Percentiles rank a stretch among this genome's conserved stretches.
Evolutionary conservation across 2,797 vertebrate genomes (phyloP).

Genomic region (Anguilla megastoma): DNA sequence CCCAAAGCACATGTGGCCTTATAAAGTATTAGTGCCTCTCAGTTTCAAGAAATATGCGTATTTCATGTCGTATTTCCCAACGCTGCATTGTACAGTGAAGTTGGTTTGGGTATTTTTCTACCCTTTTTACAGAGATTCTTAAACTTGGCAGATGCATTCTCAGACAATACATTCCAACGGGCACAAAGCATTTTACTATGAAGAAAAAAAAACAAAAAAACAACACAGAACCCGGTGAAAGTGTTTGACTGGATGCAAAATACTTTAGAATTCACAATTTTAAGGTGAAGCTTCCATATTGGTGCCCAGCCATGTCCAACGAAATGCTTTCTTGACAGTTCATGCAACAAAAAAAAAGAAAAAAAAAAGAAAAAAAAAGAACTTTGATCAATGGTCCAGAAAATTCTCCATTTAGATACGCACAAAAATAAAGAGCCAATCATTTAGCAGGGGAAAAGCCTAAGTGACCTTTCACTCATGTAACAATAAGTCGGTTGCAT

Average conservation of each 20-base stretch:
- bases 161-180: neutral
- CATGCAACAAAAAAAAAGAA: too few relatives aligned
- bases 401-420: neutral
- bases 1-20: conserved; percentile 36
- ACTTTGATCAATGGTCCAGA: neutral
- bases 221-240: neutral
- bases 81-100: neutral
- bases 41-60: neutral
- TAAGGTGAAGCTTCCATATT: neutral
- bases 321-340: neutral
- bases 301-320: neutral
- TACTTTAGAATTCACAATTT: neutral
- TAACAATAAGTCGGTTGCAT: neutral
- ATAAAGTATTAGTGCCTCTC: conserved; percentile 31
- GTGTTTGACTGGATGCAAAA: neutral
- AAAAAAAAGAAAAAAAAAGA: neutral
- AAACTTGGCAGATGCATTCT: neutral
- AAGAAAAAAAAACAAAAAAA: neutral
- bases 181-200: neutral
- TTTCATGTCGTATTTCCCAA: neutral
- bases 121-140: neutral
- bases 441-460: neutral
- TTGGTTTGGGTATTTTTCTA: neutral
- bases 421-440: neutral
- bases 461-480: neutral